Evolutionary conservation across 2,797 vertebrate genomes (phyloP).

Genomic region (Onychomys torridus): DNA sequence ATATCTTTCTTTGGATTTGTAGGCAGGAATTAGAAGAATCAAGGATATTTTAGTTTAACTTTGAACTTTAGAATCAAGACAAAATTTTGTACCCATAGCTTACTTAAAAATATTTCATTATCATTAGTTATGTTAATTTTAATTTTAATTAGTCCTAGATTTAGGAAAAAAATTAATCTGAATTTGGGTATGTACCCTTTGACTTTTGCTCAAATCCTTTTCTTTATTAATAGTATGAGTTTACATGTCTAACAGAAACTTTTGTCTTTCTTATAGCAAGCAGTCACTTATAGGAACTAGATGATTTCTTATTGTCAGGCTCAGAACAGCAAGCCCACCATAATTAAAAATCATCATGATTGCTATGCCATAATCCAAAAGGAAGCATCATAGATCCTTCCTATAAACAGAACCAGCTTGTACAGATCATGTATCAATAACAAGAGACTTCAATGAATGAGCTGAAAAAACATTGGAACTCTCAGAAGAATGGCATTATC

Average conservation of each 20-base stretch:
- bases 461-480: not conserved
- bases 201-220: slow-evolving; percentile 2
- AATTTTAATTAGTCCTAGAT: not conserved
- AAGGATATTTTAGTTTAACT: not conserved
- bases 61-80: slow-evolving; percentile 7
- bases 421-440: not conserved
- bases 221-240: not conserved
- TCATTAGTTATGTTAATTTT: not conserved
- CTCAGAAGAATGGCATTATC: not conserved
- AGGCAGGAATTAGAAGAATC: not conserved
- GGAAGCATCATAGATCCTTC: not conserved
- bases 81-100: not conserved
- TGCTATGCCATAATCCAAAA: not conserved
- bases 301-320: not conserved
- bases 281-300: not conserved
- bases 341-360: not conserved
- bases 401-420: not conserved
- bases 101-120: not conserved
- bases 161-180: not conserved
- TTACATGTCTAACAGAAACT: not conserved
- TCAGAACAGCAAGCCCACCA: not conserved
- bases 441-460: not conserved
- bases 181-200: not conserved
- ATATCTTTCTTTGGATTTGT: not conserved
- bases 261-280: not conserved